Conservation (phyloP, 2,113 vertebrate species). For the Urocitellus parryii region DNA sequence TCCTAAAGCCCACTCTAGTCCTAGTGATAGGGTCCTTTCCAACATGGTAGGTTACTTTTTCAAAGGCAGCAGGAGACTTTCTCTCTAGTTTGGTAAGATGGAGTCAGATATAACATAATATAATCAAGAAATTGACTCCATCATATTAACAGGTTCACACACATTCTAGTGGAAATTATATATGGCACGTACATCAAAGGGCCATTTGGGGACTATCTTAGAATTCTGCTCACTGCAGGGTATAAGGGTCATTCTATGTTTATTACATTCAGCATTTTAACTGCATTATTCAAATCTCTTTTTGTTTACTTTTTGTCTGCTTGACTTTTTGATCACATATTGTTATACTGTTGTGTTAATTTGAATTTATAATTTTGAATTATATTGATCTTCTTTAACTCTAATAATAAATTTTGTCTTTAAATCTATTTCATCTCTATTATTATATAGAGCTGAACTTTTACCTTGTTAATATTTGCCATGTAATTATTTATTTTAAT, state of each 20-base stretch:
- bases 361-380: background rate
- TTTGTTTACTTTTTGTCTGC: background rate
- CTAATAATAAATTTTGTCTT: background rate
- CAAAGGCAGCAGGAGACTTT: background rate
- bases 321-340: conserved; percentile 34
- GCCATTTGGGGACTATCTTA: background rate
- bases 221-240: background rate
- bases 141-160: background rate
- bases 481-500: background rate
- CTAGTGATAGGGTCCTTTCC: background rate
- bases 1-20: background rate
- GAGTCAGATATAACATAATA: background rate
- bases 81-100: background rate
- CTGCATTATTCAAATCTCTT: background rate
- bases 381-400: background rate
- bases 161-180: background rate
- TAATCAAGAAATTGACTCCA: background rate
- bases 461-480: background rate
- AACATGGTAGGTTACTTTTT: background rate
- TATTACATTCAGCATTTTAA: conserved; percentile 11
- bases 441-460: background rate
- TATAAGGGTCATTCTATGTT: background rate
- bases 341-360: background rate
- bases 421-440: background rate
- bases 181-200: background rate